These are phyloP conservation scores for Myopa tessellatipennis DNA, from an alignment of 2,888 invertebrate species.

Conservation along the genomic window DNA sequence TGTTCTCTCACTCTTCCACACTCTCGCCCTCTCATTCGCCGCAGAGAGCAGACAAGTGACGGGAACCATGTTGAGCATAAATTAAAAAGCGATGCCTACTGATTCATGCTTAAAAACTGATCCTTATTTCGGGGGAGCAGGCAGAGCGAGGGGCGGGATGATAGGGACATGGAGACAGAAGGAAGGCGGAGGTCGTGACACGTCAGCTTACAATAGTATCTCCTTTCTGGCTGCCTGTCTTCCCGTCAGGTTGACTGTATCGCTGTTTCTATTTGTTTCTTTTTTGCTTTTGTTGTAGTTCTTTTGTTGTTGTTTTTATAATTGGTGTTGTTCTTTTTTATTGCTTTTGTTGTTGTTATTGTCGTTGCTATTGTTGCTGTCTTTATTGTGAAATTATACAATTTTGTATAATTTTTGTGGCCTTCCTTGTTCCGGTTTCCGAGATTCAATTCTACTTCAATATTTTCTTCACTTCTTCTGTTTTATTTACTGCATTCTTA, in stretches of 20 bases:
- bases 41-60: background rate
- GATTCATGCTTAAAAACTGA: too few relatives aligned
- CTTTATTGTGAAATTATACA: background rate
- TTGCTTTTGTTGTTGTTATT: background rate
- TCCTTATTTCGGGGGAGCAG: too few relatives aligned
- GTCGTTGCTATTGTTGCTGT: background rate
- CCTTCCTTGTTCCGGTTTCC: background rate
- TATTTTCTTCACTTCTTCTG: background rate
- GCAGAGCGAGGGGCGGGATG: too few relatives aligned
- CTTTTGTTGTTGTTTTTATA: conserved; percentile 10
- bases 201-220: too few relatives aligned
- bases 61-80: background rate
- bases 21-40: too few relatives aligned
- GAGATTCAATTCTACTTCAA: background rate
- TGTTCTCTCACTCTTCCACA: too few relatives aligned
- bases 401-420: background rate
- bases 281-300: background rate
- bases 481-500: conserved; percentile 24
- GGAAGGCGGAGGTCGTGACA: too few relatives aligned
- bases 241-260: too few relatives aligned
- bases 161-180: too few relatives aligned
- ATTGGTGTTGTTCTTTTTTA: background rate
- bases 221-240: too few relatives aligned
- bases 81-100: conserved; percentile 9
- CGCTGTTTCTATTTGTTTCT: too few relatives aligned